Evolutionary conservation across 2,888 invertebrate species (phyloP).

Genomic region (Tryphoninae sp.): DNA sequence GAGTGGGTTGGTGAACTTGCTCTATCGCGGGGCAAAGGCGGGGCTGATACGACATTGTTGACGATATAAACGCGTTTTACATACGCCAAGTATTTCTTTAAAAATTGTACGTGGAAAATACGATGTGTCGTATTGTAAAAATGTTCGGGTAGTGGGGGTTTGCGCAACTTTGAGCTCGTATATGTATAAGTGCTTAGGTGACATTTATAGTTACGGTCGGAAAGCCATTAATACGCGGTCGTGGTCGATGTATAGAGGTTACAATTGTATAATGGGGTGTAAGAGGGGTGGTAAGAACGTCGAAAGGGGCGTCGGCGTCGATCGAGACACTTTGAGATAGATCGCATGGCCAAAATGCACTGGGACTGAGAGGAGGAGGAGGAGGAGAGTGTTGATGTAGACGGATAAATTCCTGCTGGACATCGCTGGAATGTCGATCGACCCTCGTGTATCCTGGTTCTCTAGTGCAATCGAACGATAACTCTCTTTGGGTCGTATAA

Average conservation of each 20-base stretch:
- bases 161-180: constrained; percentile 47
- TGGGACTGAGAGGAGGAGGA: not conserved
- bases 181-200: constrained; percentile 31
- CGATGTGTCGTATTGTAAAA: constrained; percentile 34
- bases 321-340: constrained; percentile 46
- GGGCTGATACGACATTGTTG: constrained; percentile 65
- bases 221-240: constrained; percentile 20
- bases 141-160: constrained; percentile 22
- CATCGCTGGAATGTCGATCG: constrained; percentile 56
- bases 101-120: constrained; percentile 47
- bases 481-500: constrained; percentile 38
- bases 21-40: constrained; percentile 68
- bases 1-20: constrained; percentile 76
- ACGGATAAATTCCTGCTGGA: constrained; percentile 51
- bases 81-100: constrained; percentile 13
- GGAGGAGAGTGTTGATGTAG: constrained; percentile 23
- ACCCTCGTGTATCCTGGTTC: constrained; percentile 60
- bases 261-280: constrained; percentile 24
- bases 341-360: constrained; percentile 39
- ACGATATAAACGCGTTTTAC: constrained; percentile 45
- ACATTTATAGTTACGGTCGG: constrained; percentile 56
- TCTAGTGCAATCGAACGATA: constrained; percentile 29
- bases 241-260: constrained; percentile 2
- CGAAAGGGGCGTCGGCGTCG: constrained; percentile 39
- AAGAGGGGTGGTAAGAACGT: constrained; percentile 46